Base-by-base conservation (phyloP, 2,797 vertebrate species). In the Lepidocolaptes lacrymiger region DNA sequence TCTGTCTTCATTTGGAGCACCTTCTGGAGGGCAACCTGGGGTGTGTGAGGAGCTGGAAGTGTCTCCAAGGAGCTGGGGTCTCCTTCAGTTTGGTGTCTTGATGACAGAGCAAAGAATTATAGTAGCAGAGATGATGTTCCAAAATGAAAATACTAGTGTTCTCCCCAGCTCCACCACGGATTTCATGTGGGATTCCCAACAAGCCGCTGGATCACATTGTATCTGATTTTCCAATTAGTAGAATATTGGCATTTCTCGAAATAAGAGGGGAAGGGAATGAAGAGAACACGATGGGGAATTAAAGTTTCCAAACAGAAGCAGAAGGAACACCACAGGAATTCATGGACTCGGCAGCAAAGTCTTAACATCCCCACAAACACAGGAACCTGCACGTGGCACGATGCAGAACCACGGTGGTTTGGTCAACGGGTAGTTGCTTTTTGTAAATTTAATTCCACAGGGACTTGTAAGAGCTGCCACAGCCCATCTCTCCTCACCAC, bases 311-410 rank as follows among this genome's bases (percentile, higher is more conserved):
- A 56, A 88, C 17, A 75, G 41, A 94, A 74, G 46, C 6, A 9
- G 32, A 62, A 77, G 49, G 64, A 78, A 39, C 22, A 14, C 37
- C 11, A 7, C 71, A 89, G 69, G 79, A 63, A 49, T 91, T 88
- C 16, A 37, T 10, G n/a, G 78, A 78, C 54, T 51, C 0, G 6
- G 55, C 48, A 76, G 43, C 41, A 69, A 79, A 72, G 28, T 49
- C 56, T 72, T n/a, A 56, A 4, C 62, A 44, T 72, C 77, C 62
- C 55, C 48, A 14, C 0, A 0, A 0, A 14, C 12, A 12, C 28
- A 23, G 49, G 24, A 43, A 21, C 64, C 32, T 2, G 6, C 5
- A 1, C 0, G 0, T 19, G 23, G 55, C 1, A 5, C 1, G 41
- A 3, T 3, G n/a, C 34, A n/a, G 73, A 89, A 39, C 69, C 16